Conservation (phyloP, 2,113 vertebrate species). For the Ceyx cyanopectus region DNA sequence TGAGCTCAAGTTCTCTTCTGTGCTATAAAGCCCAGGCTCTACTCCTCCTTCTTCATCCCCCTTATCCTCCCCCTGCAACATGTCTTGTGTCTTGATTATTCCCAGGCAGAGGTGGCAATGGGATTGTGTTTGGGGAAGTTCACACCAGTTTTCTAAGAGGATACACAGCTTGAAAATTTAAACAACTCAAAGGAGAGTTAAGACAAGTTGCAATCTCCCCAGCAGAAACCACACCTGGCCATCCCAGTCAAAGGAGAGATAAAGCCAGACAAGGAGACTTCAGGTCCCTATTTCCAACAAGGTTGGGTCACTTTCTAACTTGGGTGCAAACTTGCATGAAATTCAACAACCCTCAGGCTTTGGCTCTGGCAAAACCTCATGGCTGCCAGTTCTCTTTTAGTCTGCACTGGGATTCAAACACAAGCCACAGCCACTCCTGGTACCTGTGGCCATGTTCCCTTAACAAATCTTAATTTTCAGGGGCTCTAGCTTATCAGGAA, state of each 20-base stretch:
- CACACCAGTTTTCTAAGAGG: slow-evolving; percentile 48
- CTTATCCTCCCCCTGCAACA: slow-evolving; percentile 18
- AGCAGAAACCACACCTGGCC: background rate
- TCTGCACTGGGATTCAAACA: background rate
- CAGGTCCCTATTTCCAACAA: background rate
- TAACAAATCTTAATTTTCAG: background rate
- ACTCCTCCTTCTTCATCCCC: slow-evolving; percentile 20
- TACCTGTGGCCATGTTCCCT: fast-evolving
- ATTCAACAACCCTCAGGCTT: background rate
- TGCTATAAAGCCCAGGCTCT: background rate
- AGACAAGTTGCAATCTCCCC: background rate
- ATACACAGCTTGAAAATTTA: slow-evolving; percentile 75
- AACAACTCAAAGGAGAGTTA: slow-evolving; percentile 25
- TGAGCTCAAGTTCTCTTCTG: slow-evolving; percentile 44
- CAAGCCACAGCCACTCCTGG: background rate
- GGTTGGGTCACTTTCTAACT: background rate
- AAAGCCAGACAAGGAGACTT: background rate
- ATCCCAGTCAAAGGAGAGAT: background rate
- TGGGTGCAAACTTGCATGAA: background rate
- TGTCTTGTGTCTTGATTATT: background rate
- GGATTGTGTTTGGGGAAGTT: background rate
- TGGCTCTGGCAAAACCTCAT: background rate
- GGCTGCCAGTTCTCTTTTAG: background rate
- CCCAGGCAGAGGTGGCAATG: background rate
- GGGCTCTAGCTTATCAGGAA: background rate